Evolutionary conservation across 1,140 invertebrate species (phyloP).

Genomic region (Pseudomyrmex pallidus): DNA sequence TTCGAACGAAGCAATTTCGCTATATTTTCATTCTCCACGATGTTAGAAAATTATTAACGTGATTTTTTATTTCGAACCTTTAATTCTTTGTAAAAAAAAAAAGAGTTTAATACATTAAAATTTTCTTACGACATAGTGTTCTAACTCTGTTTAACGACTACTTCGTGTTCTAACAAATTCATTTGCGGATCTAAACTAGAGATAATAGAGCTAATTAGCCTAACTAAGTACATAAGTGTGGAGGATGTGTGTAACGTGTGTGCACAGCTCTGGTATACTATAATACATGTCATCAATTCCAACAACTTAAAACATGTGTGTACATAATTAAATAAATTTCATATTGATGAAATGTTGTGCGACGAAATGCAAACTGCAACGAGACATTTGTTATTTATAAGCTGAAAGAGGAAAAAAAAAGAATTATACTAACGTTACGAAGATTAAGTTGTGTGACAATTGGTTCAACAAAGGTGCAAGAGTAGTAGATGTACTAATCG

Average conservation of each 20-base stretch:
- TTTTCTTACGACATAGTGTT: background rate
- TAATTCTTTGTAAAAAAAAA: background rate
- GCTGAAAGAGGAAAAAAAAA: background rate
- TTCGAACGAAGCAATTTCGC: background rate
- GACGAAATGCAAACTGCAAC: slow-evolving; percentile 35
- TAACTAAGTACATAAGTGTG: background rate
- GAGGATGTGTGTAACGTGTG: background rate
- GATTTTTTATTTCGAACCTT: background rate
- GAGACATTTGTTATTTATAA: slow-evolving; percentile 15
- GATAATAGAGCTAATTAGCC: background rate
- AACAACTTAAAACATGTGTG: background rate
- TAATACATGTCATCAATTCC: slow-evolving; percentile 3
- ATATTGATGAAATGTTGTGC: slow-evolving; percentile 8
- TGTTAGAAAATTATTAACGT: slow-evolving; percentile 6
- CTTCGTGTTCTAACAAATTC: background rate
- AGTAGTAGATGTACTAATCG: slow-evolving; percentile 43
- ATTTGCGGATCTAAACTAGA: slow-evolving; percentile 22
- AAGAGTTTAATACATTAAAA: background rate
- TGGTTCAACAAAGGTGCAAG: slow-evolving; percentile 52
- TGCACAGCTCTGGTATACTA: no score
- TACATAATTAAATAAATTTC: slow-evolving; percentile 25
- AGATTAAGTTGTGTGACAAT: slow-evolving; percentile 32
- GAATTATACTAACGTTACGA: slow-evolving; percentile 6
- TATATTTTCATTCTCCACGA: background rate
- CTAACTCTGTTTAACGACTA: slow-evolving; percentile 7